Evolutionary conservation across 53 echinoderm and acorn worm genomes (phyloP), one percentile per base, ranked within the genome.

Genomic region (Arbacia lixula): DNA sequence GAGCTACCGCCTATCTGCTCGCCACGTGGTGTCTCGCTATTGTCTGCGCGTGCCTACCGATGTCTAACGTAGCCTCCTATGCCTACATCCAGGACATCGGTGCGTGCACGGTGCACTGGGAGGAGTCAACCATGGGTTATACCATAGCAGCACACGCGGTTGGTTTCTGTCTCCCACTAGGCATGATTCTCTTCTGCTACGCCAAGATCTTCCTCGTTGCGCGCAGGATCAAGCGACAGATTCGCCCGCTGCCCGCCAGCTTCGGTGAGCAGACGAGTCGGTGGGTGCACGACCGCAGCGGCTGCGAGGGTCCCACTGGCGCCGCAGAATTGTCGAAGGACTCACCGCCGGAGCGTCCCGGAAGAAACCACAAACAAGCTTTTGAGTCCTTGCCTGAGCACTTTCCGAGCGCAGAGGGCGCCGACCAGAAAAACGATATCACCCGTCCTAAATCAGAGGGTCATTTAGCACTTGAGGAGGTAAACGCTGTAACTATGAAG

Each of bases 141-240:
- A 60, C 79, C 60, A 39, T 78, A 3, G 41, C 79, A 1, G 14
- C 39, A 3, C 43, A 78, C 27, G 5, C 39, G 1, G 22, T 84
- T 54, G 51, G 84, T 34, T 85, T 84, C 63, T 65, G 84, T 53
- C 37, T 76, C 9, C 85, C 85, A 2, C 76, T 74, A 41, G 75
- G 56, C 20, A 52, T 89, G 26, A 72, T 76, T 42, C n/a, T 72
- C 9, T 66, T 65, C 49, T 89, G 75, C 52, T 85, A 85, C 32
- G 74, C 84, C 28, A 85, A 84, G 41, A 84, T 84, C 46, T 84
- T 66, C 55, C 50, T 84, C 53, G 84, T 89, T 3, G 88, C 84
- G 2, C 60, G 56, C 14, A 54, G 66, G 0, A 77, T 84, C 1
- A 66, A 76, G 56, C 76, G 84, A 12, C 73, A 89, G 74, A 66